phyloP scores from a whole-genome alignment of 2,113 vertebrate genomes.

The Plecturocebus donacophilus region DNA sequence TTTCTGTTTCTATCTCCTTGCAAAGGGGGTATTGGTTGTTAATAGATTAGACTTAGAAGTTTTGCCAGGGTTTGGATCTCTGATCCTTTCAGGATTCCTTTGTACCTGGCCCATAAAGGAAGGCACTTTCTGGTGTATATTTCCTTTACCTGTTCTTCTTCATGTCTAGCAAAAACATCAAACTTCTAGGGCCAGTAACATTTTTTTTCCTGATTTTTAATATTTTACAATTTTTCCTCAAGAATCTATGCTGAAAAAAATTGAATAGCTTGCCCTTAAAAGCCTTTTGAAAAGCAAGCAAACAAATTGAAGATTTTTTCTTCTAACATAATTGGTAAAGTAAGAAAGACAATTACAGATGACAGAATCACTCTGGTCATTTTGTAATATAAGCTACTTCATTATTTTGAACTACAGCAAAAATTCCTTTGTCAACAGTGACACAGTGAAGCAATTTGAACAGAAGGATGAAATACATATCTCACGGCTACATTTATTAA shows the following conservation, averaged over 20 bases:
- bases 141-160: slow-evolving; percentile 11
- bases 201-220: slow-evolving; percentile 5
- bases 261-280: not conserved
- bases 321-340: not conserved
- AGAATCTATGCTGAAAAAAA: slow-evolving; percentile 30
- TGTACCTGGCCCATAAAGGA: not conserved
- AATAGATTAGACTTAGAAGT: slow-evolving; percentile 7
- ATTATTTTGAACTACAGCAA: not conserved
- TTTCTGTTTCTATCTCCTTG: slow-evolving; percentile 34
- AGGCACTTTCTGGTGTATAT: not conserved
- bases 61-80: not conserved
- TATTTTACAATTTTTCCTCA: not conserved
- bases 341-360: not conserved
- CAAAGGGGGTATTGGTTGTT: not conserved
- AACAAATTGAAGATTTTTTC: not conserved
- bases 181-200: not conserved
- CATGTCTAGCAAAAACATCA: not conserved
- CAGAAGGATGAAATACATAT: not conserved
- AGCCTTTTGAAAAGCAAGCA: slow-evolving; percentile 5
- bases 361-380: not conserved
- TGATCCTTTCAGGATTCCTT: not conserved
- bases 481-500: not conserved
- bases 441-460: slow-evolving; percentile 5
- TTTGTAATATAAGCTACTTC: not conserved
- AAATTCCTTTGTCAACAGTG: not conserved